Base-by-base conservation (phyloP, 2,113 vertebrate genomes). In the Myrmecobius fasciatus region DNA sequence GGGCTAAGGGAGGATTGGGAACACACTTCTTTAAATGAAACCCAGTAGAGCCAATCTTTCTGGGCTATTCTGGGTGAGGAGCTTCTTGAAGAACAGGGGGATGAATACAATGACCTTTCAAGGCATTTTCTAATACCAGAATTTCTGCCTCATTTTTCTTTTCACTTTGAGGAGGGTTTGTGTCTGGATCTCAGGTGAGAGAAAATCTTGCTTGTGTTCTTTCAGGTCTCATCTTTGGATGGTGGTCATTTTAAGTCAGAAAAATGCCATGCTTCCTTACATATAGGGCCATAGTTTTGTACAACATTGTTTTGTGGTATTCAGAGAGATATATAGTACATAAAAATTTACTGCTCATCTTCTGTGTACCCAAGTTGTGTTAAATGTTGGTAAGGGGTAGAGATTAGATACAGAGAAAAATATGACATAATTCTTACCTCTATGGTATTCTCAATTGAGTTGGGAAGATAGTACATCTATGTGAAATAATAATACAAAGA, bases 131-230 rank as follows among this genome's bases (percentile, higher is more conserved):
- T 26, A 26, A 26, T 54, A 54, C 53, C 26, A 26, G 25, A 26
- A 54, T 90, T 53, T 28, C 49, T 93, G 10, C 20, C 53, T 22
- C 2, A 8, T 28, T 95, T 28, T 24, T 93, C 3, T 22, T 17
- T 93, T 56, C 26, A 31, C 25, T 92, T 91, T 92, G 46, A n/a
- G 90, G n/a, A 91, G 92, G 46, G n/a, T 93, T 46, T 96, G 52
- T 93, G 91, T 94, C 56, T 94, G 53, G 52, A 22, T 49, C 90
- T 75, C 54, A 51, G 3, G 52, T 67, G 56, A 36, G 56, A 36
- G 11, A 67, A 67, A 67, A 31, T 36, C 31, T 67, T 31, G 11
- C 56, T 36, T 67, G 28, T 11, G 0, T 12, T 67, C 56, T 11
- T 26, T 26, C 53, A 31, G 31, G 56, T 28, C 31, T 67, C 28